Evolutionary conservation across 2,113 vertebrate genomes (phyloP).

Genomic region (Nannospalax galili): DNA sequence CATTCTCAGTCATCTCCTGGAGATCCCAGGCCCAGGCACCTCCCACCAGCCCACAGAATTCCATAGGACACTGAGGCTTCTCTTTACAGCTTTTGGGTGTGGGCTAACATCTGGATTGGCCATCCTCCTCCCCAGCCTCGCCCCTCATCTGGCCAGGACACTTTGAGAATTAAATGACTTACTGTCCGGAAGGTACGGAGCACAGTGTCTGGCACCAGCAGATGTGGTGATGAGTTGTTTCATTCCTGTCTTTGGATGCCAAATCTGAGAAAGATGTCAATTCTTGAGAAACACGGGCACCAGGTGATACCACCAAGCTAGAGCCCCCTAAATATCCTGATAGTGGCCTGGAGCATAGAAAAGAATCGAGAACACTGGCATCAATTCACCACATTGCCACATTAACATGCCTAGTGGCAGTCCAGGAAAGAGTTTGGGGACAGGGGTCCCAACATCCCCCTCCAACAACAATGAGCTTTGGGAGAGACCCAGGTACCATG

Average conservation of each 20-base stretch:
- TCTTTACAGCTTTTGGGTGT: not conserved
- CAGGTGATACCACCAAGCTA: not conserved
- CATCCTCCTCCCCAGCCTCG: not conserved
- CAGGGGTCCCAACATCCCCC: not conserved
- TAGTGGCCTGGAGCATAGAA: not conserved
- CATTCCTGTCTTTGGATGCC: constrained; percentile 47
- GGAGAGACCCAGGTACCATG: not conserved
- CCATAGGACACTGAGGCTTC: not conserved
- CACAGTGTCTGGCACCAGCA: constrained; percentile 6
- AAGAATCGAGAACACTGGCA: not conserved
- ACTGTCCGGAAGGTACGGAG: constrained; percentile 30
- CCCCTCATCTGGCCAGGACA: not conserved
- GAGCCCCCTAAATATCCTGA: not conserved
- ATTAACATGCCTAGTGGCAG: not conserved
- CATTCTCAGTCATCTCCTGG: not conserved
- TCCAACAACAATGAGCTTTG: not conserved
- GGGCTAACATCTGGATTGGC: not conserved
- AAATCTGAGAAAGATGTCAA: constrained; percentile 1
- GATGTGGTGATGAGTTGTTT: constrained; percentile 15
- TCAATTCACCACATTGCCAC: not conserved
- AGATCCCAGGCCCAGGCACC: not conserved
- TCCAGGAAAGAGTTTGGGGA: no score
- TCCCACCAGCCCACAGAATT: not conserved
- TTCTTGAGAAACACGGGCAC: constrained; percentile 43
- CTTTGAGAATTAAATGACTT: constrained; percentile 63